Evolutionary conservation across 2,113 vertebrate genomes (phyloP).

Genomic region (Anolis sagrei): DNA sequence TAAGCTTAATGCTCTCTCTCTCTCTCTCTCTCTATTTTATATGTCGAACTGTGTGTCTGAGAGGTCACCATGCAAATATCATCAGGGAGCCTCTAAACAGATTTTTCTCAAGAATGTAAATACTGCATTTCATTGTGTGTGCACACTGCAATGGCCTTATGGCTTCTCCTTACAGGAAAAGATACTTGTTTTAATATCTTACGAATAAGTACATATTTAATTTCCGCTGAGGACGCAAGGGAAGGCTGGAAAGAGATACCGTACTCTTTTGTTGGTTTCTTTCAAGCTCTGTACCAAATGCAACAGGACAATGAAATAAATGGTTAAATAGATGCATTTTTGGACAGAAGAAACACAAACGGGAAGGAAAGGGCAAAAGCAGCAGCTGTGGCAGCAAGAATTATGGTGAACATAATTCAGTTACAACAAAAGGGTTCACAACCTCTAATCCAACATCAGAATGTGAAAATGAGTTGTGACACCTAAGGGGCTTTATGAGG

Average conservation of each 20-base stretch:
- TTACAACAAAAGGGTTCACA: conserved; percentile 27
- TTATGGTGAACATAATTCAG: conserved; percentile 7
- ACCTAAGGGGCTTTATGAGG: rapidly evolving
- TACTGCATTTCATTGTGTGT: conserved; percentile 47
- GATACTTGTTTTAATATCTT: conserved; percentile 59
- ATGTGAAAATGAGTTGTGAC: rapidly evolving
- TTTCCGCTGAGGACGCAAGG: not conserved
- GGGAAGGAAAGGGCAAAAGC: not conserved
- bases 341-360: rapidly evolving
- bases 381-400: not conserved
- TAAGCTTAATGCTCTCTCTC: conserved; percentile 27
- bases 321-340: not conserved
- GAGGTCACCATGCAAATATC: conserved; percentile 17
- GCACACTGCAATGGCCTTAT: conserved; percentile 52
- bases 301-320: not conserved
- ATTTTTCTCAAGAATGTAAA: conserved; percentile 58
- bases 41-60: conserved; percentile 49
- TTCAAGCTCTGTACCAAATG: not conserved
- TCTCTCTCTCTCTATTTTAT: conserved; percentile 50
- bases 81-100: conserved; percentile 50
- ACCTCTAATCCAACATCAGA: not conserved
- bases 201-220: conserved; percentile 47
- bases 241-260: conserved; percentile 13
- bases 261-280: not conserved
- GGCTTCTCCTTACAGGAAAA: conserved; percentile 34